Conservation (phyloP, 2,888 invertebrate genomes). For the Seira musarum region DNA sequence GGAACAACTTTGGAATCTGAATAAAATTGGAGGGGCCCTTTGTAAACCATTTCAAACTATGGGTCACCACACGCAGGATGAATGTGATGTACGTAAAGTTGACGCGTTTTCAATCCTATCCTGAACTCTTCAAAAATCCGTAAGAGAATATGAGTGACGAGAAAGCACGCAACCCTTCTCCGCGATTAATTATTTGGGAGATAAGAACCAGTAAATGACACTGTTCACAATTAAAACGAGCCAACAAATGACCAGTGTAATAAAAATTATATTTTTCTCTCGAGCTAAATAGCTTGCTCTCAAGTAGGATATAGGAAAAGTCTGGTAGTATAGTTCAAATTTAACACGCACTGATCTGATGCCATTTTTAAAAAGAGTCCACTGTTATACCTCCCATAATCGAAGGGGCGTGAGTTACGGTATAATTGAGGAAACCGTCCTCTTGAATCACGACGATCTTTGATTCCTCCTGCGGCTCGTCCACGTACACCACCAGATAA, state of each 20-base stretch:
- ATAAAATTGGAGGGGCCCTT: conserved; percentile 29
- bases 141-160: conserved; percentile 39
- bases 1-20: conserved; percentile 35
- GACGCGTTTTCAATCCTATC: conserved; percentile 44
- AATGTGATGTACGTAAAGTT: not conserved
- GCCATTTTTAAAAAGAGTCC: conserved; percentile 69
- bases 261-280: conserved; percentile 23
- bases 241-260: conserved; percentile 31
- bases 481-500: conserved; percentile 45
- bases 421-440: conserved; percentile 55
- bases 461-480: conserved; percentile 39
- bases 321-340: conserved; percentile 59
- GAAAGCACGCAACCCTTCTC: conserved; percentile 32
- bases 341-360: conserved; percentile 64
- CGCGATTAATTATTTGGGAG: conserved; percentile 33
- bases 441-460: conserved; percentile 71
- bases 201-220: conserved; percentile 45
- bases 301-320: conserved; percentile 46
- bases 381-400: conserved; percentile 70
- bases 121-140: conserved; percentile 43
- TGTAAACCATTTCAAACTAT: conserved; percentile 15
- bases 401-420: conserved; percentile 68
- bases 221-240: conserved; percentile 54
- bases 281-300: conserved; percentile 28
- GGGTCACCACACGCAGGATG: conserved; percentile 24